Conservation (phyloP, 2,888 invertebrate species). For the Agriotes lineatus region DNA sequence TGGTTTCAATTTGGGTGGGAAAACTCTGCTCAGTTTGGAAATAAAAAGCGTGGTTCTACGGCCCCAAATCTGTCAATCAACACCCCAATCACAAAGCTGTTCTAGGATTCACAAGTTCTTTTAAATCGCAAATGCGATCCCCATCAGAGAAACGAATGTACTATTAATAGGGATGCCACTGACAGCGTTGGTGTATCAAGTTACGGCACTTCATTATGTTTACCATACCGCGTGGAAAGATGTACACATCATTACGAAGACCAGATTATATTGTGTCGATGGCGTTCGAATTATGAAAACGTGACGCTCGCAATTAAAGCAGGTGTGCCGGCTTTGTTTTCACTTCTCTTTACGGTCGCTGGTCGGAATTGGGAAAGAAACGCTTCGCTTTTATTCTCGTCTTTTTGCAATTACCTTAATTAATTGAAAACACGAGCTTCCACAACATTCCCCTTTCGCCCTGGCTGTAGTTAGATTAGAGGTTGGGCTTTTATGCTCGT, state of each 20-base stretch:
- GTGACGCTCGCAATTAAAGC: conserved; percentile 3
- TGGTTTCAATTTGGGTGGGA: no score
- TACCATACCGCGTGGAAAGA: conserved; percentile 21
- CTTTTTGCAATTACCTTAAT: no score
- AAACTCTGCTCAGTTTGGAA: no score
- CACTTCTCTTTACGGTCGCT: background rate
- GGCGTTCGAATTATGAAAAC: conserved; percentile 7
- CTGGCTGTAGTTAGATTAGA: no score
- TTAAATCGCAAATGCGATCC: background rate
- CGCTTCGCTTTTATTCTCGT: no score
- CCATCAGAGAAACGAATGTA: background rate
- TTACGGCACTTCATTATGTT: conserved; percentile 26
- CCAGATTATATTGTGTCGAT: conserved; percentile 5
- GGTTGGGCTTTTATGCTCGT: no score
- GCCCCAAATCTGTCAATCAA: no score
- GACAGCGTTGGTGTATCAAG: conserved; percentile 14
- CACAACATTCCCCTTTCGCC: no score
- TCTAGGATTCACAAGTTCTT: no score
- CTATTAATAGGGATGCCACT: conserved; percentile 34
- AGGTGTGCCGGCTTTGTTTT: background rate
- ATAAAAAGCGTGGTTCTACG: no score
- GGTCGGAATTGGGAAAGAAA: background rate
- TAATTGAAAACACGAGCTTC: no score
- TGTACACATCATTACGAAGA: conserved; percentile 13
- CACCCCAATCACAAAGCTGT: no score